Base-by-base conservation (phyloP, 2,113 vertebrate species). In the Myotis davidii region DNA sequence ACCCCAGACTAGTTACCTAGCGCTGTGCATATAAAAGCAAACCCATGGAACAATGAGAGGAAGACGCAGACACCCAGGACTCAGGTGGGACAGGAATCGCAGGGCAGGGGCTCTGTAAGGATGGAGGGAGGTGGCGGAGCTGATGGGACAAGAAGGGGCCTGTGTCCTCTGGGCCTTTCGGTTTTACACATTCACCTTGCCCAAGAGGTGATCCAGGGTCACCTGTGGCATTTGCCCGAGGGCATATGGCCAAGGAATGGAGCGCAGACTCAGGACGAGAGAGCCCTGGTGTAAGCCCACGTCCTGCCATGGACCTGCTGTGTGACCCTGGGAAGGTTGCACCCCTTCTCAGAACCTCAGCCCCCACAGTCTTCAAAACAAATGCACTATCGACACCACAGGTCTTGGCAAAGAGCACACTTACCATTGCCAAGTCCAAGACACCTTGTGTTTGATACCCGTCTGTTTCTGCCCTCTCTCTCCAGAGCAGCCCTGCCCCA, bases 401-500 rank as follows among this genome's bases (percentile, higher is more conserved):
- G 21, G 20, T 34, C 39, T 69, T 52, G 25, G 11, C 72, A 25
- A 23, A 84, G 8, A 82, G 9, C 34, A 3, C 29, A 12, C 12
- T 45, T 67, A 42, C 37, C 39, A 1, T 18, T 48, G 77, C 52
- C 34, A 61, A 54, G 29, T 39, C 48, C n/a, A 8, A 42, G 81
- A 59, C 27, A 3, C 8, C 32, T 42, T 29, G 23, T n/a, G 6
- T 69, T 48, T 1, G 0, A 0, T 5, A 50, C 23, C 9, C 9
- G 45, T 42, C 81, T 65, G 11, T 9, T 20, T 73, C n/a, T 21
- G 20, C 39, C 14, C 18, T 17, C 56, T 34, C 11, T 61, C 7
- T 37, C 11, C 32, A 45, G 37, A 32, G 50, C 76, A 45, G 18
- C 56, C 32, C 4, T 5, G 5, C 21, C 73, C 12, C 9, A 0